Evolutionary conservation across 2,797 vertebrate genomes (phyloP).

Genomic region (Cephalopachus bancanus): DNA sequence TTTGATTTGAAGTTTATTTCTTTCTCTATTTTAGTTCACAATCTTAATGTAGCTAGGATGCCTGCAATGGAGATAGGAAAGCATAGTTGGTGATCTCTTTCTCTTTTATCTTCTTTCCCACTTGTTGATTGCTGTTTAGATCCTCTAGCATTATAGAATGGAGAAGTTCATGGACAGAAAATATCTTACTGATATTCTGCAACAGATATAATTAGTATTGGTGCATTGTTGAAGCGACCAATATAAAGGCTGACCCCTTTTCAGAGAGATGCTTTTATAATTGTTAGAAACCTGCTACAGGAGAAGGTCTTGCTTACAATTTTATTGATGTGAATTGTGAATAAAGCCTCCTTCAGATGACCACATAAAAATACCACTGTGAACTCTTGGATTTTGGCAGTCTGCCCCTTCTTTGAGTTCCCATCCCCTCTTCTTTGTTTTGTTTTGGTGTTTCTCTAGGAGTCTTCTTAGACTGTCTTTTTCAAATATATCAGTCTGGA

Average conservation of each 20-base stretch:
- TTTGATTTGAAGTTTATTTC: not conserved
- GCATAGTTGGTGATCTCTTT: not conserved
- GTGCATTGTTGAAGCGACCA: not conserved
- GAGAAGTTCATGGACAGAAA: not conserved
- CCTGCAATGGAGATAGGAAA: not conserved
- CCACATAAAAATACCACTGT: not conserved
- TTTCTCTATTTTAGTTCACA: not conserved
- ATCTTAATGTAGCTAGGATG: too few relatives aligned
- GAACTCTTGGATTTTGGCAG: not conserved
- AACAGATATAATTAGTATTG: not conserved
- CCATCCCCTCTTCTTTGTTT: not conserved
- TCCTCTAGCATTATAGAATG: not conserved
- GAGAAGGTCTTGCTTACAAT: not conserved
- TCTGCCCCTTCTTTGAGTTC: not conserved
- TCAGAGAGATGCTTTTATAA: not conserved
- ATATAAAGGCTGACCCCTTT: not conserved
- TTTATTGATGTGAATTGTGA: not conserved
- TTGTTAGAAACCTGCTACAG: not conserved
- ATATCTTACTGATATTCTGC: not conserved
- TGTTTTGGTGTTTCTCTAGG: too few relatives aligned
- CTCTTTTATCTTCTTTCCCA: not conserved
- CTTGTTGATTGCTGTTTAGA: not conserved
- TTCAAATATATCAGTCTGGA: not conserved
- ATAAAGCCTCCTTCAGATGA: not conserved
- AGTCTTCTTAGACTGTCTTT: not conserved